Conservation (phyloP, 2,888 invertebrate species). For the Leptothorax acervorum region DNA sequence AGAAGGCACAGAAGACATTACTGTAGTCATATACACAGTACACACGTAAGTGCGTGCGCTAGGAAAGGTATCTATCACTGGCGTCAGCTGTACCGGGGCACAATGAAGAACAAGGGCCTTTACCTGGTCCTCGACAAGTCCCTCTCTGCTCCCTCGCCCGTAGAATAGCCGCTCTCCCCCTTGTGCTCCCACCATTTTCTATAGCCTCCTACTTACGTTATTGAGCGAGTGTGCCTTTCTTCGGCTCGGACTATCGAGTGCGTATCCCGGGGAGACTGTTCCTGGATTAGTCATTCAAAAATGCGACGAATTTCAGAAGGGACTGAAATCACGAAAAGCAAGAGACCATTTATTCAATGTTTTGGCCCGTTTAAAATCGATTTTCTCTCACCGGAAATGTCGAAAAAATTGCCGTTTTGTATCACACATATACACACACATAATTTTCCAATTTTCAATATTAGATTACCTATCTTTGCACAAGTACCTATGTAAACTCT, state of each 20-base stretch:
- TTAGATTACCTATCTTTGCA: not conserved
- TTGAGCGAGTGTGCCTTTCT: constrained; percentile 53
- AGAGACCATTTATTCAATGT: not conserved
- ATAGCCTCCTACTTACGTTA: constrained; percentile 61
- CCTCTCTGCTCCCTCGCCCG: not conserved
- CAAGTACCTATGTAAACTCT: not conserved
- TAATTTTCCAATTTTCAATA: not conserved
- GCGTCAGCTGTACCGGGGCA: constrained; percentile 81
- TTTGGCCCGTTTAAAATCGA: not conserved
- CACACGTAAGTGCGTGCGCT: constrained; percentile 43
- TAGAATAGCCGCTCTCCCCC: not conserved
- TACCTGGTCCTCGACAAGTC: constrained; percentile 71
- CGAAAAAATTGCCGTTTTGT: not conserved
- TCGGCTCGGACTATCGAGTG: constrained; percentile 17
- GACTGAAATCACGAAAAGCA: not conserved
- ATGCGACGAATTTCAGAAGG: not conserved
- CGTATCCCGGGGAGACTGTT: not conserved
- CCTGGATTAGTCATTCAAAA: constrained; percentile 7
- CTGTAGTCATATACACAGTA: not conserved
- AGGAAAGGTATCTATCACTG: constrained; percentile 80
- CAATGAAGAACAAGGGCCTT: constrained; percentile 81
- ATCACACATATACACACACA: not conserved
- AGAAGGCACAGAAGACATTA: constrained; percentile 46
- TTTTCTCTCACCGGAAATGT: not conserved
- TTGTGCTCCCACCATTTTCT: constrained; percentile 68